phyloP scores from a whole-genome alignment of 2,797 vertebrate species.

The Margarornis squamiger region DNA sequence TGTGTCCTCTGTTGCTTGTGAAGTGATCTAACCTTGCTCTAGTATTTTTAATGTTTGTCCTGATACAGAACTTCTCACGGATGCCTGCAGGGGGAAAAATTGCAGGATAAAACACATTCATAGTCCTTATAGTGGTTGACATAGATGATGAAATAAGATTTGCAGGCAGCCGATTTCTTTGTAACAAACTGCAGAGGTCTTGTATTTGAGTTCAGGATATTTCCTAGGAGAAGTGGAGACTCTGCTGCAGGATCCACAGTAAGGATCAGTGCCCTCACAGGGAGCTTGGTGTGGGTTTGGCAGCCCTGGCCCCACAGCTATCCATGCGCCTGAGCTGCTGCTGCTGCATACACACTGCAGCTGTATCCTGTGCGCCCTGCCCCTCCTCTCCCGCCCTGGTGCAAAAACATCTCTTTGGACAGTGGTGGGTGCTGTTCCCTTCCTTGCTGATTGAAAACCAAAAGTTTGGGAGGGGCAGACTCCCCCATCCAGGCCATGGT shows the following conservation, averaged over 20 bases:
- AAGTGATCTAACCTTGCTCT: background rate
- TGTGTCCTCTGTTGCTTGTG: background rate
- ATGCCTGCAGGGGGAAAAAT: constrained; percentile 17
- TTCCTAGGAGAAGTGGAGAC: background rate
- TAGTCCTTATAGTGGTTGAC: background rate
- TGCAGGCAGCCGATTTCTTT: background rate
- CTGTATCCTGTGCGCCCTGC: rapidly evolving
- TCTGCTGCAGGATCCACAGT: background rate
- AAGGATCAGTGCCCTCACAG: background rate
- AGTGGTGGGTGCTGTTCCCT: background rate
- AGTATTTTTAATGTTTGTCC: constrained; percentile 22
- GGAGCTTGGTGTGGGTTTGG: background rate
- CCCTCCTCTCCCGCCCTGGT: background rate
- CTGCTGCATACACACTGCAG: background rate
- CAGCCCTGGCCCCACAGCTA: rapidly evolving
- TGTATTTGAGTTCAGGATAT: background rate
- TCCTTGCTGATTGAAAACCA: background rate
- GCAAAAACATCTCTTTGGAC: background rate
- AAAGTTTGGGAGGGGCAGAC: background rate
- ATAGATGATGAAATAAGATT: background rate
- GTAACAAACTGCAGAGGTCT: background rate
- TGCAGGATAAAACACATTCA: background rate
- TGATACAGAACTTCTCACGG: background rate
- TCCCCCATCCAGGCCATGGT: rapidly evolving
- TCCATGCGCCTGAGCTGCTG: background rate